Conservation (phyloP, 1,140 invertebrate genomes). For the Druon quercuslanigerum region DNA sequence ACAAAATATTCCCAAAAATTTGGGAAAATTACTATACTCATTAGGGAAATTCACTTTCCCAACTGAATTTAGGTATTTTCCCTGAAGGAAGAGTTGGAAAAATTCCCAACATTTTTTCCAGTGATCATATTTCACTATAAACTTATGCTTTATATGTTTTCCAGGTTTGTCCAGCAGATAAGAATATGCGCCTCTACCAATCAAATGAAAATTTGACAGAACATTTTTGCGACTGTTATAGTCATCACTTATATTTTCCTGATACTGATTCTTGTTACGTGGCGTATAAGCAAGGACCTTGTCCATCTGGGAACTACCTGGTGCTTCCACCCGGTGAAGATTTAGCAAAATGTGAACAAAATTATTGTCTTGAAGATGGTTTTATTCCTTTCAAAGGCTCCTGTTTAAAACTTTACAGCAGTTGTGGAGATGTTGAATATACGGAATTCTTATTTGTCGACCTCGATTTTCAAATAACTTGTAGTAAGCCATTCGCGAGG, state of each 20-base stretch:
- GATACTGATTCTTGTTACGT: constrained; percentile 78
- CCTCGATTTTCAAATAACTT: constrained; percentile 56
- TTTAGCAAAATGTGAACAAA: constrained; percentile 77
- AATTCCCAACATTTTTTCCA: no score
- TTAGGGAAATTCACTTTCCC: no score
- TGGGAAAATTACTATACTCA: no score
- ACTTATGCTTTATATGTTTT: not conserved
- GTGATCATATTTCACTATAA: no score
- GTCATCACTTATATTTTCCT: constrained; percentile 79
- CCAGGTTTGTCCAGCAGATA: constrained; percentile 68
- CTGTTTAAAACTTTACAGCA: constrained; percentile 73
- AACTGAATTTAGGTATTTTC: no score
- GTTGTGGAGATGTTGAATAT: constrained; percentile 64
- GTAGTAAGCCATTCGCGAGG: constrained; percentile 47
- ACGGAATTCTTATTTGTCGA: constrained; percentile 57
- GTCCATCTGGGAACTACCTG: constrained; percentile 75
- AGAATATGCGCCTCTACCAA: constrained; percentile 80
- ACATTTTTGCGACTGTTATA: constrained; percentile 82
- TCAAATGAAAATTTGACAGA: constrained; percentile 76
- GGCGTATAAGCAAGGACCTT: constrained; percentile 80
- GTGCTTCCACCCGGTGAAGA: constrained; percentile 74
- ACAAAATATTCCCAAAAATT: no score
- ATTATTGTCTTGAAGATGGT: constrained; percentile 77
- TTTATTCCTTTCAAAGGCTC: constrained; percentile 72
- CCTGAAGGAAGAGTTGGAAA: no score